These are phyloP conservation scores for Fissipunctia ypsillon DNA, from an alignment of 2,888 invertebrate genomes.

Conservation along the genomic window DNA sequence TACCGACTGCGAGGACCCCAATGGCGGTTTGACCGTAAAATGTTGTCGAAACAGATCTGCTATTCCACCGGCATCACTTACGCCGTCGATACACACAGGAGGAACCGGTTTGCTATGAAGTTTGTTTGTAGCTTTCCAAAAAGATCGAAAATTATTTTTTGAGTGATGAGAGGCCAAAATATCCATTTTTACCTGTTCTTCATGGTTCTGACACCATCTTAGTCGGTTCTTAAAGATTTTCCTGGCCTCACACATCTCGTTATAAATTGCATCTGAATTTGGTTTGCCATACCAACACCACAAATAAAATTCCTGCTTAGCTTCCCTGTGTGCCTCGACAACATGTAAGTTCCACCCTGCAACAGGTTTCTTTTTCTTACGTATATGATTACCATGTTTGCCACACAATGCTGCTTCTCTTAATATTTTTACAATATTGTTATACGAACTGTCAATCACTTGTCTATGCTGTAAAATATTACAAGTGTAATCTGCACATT, in stretches of 20 bases:
- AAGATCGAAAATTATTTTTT: too few species aligned
- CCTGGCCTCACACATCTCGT: constrained; percentile 2
- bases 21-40: too few species aligned
- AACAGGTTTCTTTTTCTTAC: neutral
- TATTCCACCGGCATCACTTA: too few species aligned
- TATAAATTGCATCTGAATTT: neutral
- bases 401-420: neutral
- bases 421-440: neutral
- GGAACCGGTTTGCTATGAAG: too few species aligned
- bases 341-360: neutral
- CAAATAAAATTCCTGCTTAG: neutral
- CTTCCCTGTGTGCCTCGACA: neutral
- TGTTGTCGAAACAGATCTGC: too few species aligned
- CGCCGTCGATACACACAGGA: too few species aligned
- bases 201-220: neutral
- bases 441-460: neutral
- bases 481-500: neutral
- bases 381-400: neutral
- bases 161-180: too few species aligned
- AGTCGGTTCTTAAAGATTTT: neutral
- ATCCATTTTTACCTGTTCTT: too few species aligned
- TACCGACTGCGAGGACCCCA: too few species aligned
- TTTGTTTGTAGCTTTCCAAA: too few species aligned
- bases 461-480: neutral
- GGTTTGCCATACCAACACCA: neutral